Conservation (phyloP, 2,113 vertebrate genomes). For the Aegithalos caudatus region DNA sequence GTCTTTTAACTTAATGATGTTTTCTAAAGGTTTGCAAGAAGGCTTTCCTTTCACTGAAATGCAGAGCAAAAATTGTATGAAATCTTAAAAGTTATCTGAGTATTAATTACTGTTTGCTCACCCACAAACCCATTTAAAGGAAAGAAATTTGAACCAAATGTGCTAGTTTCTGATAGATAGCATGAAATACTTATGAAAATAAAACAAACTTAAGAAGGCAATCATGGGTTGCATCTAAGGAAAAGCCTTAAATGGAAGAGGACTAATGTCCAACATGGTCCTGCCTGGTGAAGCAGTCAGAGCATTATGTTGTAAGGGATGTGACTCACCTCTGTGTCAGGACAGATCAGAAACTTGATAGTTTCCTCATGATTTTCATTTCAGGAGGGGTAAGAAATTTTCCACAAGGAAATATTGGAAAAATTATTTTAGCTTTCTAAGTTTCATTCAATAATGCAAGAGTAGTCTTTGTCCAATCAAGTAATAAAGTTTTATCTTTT, state of each 20-base stretch:
- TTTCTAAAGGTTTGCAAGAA: not conserved
- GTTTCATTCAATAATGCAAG: not conserved
- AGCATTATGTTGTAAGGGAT: not conserved
- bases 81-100: not conserved
- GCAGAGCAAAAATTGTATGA: not conserved
- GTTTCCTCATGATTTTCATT: not conserved
- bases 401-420: not conserved
- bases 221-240: not conserved
- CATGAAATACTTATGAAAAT: not conserved
- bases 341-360: not conserved
- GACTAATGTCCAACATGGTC: not conserved
- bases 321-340: accelerated
- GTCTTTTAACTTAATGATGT: not conserved
- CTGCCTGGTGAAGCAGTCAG: not conserved
- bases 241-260: not conserved
- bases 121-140: not conserved
- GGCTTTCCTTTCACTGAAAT: not conserved
- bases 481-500: not conserved
- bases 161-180: not conserved
- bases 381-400: not conserved
- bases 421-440: not conserved
- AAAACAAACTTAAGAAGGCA: not conserved
- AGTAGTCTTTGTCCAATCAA: not conserved
- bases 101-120: not conserved
- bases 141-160: not conserved